phyloP scores from a whole-genome alignment of 2,888 invertebrate species.

The Galeopsomyia nigrocyanea region DNA sequence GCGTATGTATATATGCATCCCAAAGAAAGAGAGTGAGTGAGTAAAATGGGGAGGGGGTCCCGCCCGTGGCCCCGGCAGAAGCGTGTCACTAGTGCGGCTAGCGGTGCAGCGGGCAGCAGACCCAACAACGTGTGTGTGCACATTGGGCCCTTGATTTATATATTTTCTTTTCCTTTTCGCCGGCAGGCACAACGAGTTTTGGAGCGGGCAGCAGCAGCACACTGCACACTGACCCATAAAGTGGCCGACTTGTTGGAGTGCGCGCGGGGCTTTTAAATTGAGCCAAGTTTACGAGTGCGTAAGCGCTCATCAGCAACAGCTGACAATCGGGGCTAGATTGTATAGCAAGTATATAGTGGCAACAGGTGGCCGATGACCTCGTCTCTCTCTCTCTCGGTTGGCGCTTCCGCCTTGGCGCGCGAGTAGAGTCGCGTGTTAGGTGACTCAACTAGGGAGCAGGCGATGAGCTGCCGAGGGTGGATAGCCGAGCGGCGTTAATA shows the following conservation, averaged over 20 bases:
- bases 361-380: constrained; percentile 58
- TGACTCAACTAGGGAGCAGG: not conserved
- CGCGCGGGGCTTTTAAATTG: constrained; percentile 2
- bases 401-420: constrained; percentile 14
- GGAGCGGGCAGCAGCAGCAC: not conserved
- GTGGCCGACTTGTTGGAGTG: too few relatives aligned
- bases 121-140: not conserved
- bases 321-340: constrained; percentile 24
- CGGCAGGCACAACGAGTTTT: constrained; percentile 28
- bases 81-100: constrained; percentile 49
- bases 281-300: constrained; percentile 18
- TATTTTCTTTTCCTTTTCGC: constrained; percentile 25
- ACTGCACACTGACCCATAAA: not conserved
- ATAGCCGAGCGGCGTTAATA: too few relatives aligned
- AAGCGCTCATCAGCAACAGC: constrained; percentile 19
- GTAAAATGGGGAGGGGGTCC: not conserved
- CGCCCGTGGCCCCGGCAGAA: constrained; percentile 13
- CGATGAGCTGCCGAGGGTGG: not conserved
- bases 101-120: constrained; percentile 39
- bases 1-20: too few relatives aligned
- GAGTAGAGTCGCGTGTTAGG: not conserved
- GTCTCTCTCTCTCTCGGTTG: not conserved
- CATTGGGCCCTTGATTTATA: constrained; percentile 42
- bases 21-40: constrained; percentile 6
- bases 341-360: constrained; percentile 37